A percentile compares a stretch with the other conserved stretches of the same genome.
Conservation (phyloP, 1,140 invertebrate genomes). For the Aethina tumida region DNA sequence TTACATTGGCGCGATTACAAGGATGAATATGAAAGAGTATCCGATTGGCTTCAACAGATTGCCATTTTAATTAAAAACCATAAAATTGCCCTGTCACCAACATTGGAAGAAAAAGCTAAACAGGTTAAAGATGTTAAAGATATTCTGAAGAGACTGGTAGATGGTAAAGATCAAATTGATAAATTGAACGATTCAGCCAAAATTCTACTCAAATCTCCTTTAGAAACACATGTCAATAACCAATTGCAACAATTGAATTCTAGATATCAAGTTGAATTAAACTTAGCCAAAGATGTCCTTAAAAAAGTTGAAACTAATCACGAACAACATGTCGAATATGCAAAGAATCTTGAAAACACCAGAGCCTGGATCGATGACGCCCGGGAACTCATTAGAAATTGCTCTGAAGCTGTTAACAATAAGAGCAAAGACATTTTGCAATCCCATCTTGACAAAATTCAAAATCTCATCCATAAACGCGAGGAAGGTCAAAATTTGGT, state of each 20-base stretch:
- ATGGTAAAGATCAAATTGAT: constrained; percentile 76
- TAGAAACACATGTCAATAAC: constrained; percentile 85
- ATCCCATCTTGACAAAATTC: constrained; percentile 66
- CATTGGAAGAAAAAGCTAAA: constrained; percentile 73
- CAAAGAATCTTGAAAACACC: constrained; percentile 68
- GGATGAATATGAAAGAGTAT: constrained; percentile 82
- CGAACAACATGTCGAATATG: constrained; percentile 79
- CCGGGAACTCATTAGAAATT: constrained; percentile 69
- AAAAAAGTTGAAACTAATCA: constrained; percentile 87
- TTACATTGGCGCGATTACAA: constrained; percentile 83
- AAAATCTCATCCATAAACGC: constrained; percentile 71
- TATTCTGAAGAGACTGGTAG: constrained; percentile 62
- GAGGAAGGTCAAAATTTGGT: constrained; percentile 87
- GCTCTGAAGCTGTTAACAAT: constrained; percentile 65
- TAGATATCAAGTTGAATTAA: constrained; percentile 80
- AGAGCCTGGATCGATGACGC: constrained; percentile 82
- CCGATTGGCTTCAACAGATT: constrained; percentile 89
- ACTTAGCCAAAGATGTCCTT: constrained; percentile 84
- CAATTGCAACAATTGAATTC: constrained; percentile 85
- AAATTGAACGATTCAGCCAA: constrained; percentile 71
- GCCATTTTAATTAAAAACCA: constrained; percentile 86
- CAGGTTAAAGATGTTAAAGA: constrained; percentile 73
- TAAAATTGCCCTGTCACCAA: constrained; percentile 73
- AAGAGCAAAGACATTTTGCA: constrained; percentile 78
- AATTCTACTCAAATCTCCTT: constrained; percentile 66